Evolutionary conservation across 2,888 invertebrate genomes (phyloP), one percentile per base, ranked within the genome.

Genomic region (Stenoptilia bipunctidactyla): DNA sequence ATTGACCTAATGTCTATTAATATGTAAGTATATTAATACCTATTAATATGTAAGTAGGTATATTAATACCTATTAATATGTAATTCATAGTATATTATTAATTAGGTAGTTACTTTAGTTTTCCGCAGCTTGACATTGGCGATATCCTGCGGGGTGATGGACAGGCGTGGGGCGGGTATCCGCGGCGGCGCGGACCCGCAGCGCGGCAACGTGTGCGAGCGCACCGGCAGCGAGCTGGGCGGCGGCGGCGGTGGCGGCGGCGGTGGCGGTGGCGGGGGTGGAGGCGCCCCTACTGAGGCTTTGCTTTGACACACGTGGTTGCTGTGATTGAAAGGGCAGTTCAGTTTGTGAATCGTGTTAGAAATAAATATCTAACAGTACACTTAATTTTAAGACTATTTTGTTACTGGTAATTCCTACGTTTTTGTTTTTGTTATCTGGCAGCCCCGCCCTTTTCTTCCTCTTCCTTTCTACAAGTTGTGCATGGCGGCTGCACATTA

Each of bases 111-210:
- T 49, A 79, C 82, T 73, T 70, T 79, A 13, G 80, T 58, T 54
- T 79, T 83, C 44, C 80, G 66, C 38, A 83, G 52, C 46, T 82
- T 83, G 12, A 83, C 82, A 46, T 79, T 82, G 5, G 82, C 82
- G 2, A 83, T 82, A 41, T 83, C 82, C 41, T 82, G 67, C 2
- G 83, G 82, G 2, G 82, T 83, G 45, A 83, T 83, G 1, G 80
- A 61, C 9, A 79, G 56, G 15, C 80, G 56, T 0, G 76, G 80
- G 6, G 58, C 69, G 1, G 58, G 48, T 27, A 69, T 67, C 41
- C 76, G 54, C 0, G 75, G 68, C 0, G 82, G 82, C 0, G 80
- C 82, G 1, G 82, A 79, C 1, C 76, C 77, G 45, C 76, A 75
- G 1, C 82, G 55, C 0, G 75, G 77, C 14, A 82, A 43, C 0